Evolutionary conservation across 2,888 invertebrate species (phyloP), one percentile per base, ranked within the genome.

Genomic region (Drosophila ustulata): DNA sequence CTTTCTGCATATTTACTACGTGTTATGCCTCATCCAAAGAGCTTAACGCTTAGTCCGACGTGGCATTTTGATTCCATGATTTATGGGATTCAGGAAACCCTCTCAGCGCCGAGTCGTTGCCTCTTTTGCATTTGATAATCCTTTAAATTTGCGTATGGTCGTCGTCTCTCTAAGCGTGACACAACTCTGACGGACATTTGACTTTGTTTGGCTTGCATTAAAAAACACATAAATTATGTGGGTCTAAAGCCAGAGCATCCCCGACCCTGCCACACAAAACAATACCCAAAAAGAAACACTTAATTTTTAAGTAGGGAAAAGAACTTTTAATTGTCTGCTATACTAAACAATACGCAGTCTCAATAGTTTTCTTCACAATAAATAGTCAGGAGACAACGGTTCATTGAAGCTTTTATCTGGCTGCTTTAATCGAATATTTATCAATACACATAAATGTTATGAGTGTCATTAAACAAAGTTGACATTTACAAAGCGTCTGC

Each of bases 31-130:
- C 80, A 75, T 68, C 71, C 80, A 71, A 73, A 71, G 78, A 80
- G 88, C 88, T 83, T 83, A 82, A 70, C 86, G 86, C 83, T 72
- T 75, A 73, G 71, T 53, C 67, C 64, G 82, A 88, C 78, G 83
- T 86, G 83, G 83, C 83, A 86, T 83, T 88, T 83, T 83, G 87
- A 83, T 88, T 80, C 83, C 83, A 82, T 88, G 83, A 83, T 83
- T 83, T 83, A 83, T 83, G 88, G 80, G 75, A 65, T 64, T 79
- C 49, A 50, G 30, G 62, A 66, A 82, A 69, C 68, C 80, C 69
- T 63, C 71, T 53, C 64, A 53, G 46, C 34, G 26, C 3, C 37
- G 37, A 11, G n/a, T 37, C 37, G 37, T 37, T n/a, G 43, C 9
- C 81, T 87, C 80, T 77, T 88, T 83, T 86, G 83, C 88, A 88